Conservation (phyloP, 2,113 vertebrate species). For the Mola mola region DNA sequence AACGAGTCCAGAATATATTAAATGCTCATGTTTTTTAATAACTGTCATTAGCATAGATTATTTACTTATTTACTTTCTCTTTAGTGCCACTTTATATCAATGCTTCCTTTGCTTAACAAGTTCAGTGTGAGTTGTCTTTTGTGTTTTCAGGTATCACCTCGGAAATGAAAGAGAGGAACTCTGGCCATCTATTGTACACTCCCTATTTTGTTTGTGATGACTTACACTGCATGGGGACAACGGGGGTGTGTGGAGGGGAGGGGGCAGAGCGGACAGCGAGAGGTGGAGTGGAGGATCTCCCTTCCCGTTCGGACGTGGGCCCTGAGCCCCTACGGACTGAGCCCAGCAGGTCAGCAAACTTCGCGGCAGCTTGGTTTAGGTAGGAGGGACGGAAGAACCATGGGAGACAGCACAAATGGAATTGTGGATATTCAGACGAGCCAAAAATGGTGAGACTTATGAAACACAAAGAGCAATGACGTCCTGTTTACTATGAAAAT, state of each 20-base stretch:
- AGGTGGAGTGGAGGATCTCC: slow-evolving; percentile 69
- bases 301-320: slow-evolving; percentile 81
- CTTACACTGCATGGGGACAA: slow-evolving; percentile 85
- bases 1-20: too few relatives aligned
- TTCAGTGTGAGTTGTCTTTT: too few relatives aligned
- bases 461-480: not conserved
- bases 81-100: too few relatives aligned
- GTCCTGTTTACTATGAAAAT: not conserved
- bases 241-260: slow-evolving; percentile 76
- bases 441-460: not conserved
- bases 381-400: slow-evolving; percentile 37
- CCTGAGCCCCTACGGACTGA: slow-evolving; percentile 83
- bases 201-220: slow-evolving; percentile 39
- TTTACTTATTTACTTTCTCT: too few relatives aligned
- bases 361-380: slow-evolving; percentile 73
- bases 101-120: too few relatives aligned
- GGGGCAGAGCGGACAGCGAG: slow-evolving; percentile 54
- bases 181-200: too few relatives aligned
- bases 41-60: too few relatives aligned
- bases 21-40: too few relatives aligned
- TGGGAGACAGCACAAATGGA: slow-evolving; percentile 19
- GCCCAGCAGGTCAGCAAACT: slow-evolving; percentile 84
- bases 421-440: not conserved
- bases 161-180: too few relatives aligned
- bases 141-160: too few relatives aligned